phyloP scores from a whole-genome alignment of 1,140 invertebrate genomes.

The Tetramorium alpestre region DNA sequence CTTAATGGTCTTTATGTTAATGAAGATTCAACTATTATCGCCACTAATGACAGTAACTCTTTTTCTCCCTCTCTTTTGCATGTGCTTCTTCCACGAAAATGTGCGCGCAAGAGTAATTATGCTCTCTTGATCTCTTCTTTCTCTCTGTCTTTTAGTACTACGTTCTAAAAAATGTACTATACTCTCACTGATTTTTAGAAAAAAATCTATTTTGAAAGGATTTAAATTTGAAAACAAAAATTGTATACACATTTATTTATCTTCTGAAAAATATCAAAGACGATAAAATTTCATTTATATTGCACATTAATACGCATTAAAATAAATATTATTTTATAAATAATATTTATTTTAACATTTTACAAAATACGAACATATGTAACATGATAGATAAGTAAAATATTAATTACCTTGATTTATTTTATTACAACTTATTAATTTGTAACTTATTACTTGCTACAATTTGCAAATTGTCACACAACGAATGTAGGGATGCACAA shows the following conservation, averaged over 20 bases:
- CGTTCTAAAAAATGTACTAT: background rate
- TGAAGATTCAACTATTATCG: constrained; percentile 24
- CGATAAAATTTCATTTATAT: background rate
- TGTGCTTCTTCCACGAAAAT: background rate
- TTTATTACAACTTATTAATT: background rate
- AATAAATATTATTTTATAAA: background rate
- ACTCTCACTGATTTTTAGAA: background rate
- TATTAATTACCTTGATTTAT: background rate
- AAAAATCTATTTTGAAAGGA: background rate
- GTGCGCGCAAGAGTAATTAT: background rate
- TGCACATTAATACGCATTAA: background rate
- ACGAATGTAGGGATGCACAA: too few relatives aligned
- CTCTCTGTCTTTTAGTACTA: background rate
- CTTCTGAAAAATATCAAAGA: background rate
- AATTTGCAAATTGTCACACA: background rate
- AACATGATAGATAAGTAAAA: background rate
- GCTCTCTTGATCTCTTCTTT: background rate
- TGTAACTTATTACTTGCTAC: background rate
- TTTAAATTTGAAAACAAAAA: background rate
- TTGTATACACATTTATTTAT: background rate
- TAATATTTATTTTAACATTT: background rate
- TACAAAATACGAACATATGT: background rate
- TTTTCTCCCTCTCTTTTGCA: too few relatives aligned
- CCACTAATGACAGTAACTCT: constrained; percentile 3
- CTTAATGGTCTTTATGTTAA: constrained; percentile 35